A percentile compares a stretch with the other conserved stretches of the same genome.
phyloP scores from a whole-genome alignment of 2,113 vertebrate species.

The Pachycephala philippinensis region DNA sequence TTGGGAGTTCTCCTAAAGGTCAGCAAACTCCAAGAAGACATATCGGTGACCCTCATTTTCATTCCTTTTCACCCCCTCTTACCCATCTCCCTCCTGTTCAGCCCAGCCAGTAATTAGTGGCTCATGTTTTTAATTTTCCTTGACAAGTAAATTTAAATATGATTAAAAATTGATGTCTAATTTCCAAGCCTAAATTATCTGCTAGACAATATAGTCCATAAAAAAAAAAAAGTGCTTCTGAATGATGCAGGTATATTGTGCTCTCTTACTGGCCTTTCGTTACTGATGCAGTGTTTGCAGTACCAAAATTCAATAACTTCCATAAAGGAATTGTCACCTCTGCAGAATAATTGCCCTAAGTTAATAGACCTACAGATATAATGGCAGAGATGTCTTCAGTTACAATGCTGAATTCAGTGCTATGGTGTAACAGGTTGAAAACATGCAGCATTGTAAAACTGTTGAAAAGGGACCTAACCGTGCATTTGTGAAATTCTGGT shows the following conservation, averaged over 20 bases:
- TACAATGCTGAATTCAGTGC: not conserved
- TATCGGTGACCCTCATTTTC: not conserved
- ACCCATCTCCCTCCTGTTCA: not conserved
- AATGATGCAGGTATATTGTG: not conserved
- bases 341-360: slow-evolving; percentile 30
- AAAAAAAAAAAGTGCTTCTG: not conserved
- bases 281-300: slow-evolving; percentile 19
- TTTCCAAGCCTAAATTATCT: not conserved
- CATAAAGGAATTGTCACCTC: slow-evolving; percentile 28
- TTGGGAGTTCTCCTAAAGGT: slow-evolving; percentile 45
- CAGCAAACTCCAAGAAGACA: not conserved
- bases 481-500: not conserved
- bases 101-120: not conserved
- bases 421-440: not conserved
- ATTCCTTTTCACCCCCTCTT: not conserved
- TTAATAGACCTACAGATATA: slow-evolving; percentile 13
- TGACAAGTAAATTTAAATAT: not conserved
- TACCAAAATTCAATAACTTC: slow-evolving; percentile 45
- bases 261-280: not conserved
- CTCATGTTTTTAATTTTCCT: not conserved
- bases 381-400: not conserved
- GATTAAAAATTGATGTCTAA: slow-evolving; percentile 7
- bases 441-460: not conserved
- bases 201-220: not conserved
- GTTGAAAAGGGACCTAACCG: not conserved